Evolutionary conservation across 2,888 invertebrate genomes (phyloP).

Genomic region (Hydrotaea cyrtoneurina): DNA sequence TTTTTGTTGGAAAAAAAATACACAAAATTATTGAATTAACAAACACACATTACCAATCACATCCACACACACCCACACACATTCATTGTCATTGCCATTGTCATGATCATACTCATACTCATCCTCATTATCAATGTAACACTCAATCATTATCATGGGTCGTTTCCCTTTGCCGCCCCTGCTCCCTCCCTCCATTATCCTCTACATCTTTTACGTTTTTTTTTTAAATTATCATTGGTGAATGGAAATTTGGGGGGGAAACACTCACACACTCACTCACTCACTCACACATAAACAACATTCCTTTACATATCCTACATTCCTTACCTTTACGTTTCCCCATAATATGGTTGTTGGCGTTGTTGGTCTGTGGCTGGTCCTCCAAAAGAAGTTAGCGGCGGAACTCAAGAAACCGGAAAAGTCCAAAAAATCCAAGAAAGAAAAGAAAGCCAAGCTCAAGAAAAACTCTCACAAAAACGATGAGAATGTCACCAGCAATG

Average conservation of each 20-base stretch:
- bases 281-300: too few species aligned
- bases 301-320: background rate
- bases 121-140: conserved; percentile 25
- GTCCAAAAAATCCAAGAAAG: conserved; percentile 70
- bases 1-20: conserved; percentile 42
- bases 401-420: conserved; percentile 57
- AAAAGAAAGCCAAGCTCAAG: conserved; percentile 69
- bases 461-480: conserved; percentile 67
- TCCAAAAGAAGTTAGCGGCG: conserved; percentile 40
- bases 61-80: conserved; percentile 33
- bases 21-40: conserved; percentile 38
- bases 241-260: too few species aligned
- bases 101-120: background rate
- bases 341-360: conserved; percentile 10
- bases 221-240: conserved; percentile 15
- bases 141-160: conserved; percentile 19
- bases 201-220: conserved; percentile 37
- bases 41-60: conserved; percentile 11
- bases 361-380: conserved; percentile 13
- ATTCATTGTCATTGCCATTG: background rate
- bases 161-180: background rate
- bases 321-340: background rate
- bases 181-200: background rate
- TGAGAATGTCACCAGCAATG: conserved; percentile 68
- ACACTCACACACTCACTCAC: too few species aligned